Conservation (phyloP, 2,888 invertebrate species). For the Spilarctia lutea region DNA sequence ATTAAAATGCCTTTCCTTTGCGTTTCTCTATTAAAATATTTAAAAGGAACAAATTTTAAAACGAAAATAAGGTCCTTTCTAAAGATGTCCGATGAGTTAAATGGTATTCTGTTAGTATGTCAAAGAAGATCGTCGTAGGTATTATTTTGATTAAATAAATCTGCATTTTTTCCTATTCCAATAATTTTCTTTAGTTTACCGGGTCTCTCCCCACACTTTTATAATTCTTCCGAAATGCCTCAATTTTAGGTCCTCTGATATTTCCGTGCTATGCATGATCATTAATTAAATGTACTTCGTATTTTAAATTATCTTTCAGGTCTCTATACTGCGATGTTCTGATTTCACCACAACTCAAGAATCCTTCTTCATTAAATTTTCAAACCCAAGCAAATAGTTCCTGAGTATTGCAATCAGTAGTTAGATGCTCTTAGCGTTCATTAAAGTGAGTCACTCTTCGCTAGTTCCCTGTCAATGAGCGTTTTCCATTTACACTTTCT, state of each 20-base stretch:
- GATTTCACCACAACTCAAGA: background rate
- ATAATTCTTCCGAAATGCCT: no score
- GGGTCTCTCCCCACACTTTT: no score
- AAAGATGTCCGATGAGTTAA: no score
- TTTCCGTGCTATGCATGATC: background rate
- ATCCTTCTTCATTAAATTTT: background rate
- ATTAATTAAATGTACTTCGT: background rate
- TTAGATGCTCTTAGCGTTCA: background rate
- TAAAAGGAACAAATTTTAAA: no score
- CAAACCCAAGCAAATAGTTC: background rate
- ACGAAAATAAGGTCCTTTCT: background rate
- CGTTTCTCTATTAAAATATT: no score
- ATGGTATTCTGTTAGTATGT: background rate
- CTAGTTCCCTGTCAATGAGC: background rate
- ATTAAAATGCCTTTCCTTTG: background rate
- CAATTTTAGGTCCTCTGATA: background rate
- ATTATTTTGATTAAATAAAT: no score
- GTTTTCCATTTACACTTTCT: background rate
- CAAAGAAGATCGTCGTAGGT: background rate
- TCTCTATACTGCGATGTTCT: background rate
- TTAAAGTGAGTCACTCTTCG: background rate
- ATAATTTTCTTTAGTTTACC: no score
- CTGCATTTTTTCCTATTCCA: no score
- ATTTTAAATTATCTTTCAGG: background rate
- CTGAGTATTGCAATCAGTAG: background rate